Percentiles rank a stretch among this genome's conserved stretches.
phyloP scores from a whole-genome alignment of 2,797 vertebrate genomes.

The Tokudaia muenninki region DNA sequence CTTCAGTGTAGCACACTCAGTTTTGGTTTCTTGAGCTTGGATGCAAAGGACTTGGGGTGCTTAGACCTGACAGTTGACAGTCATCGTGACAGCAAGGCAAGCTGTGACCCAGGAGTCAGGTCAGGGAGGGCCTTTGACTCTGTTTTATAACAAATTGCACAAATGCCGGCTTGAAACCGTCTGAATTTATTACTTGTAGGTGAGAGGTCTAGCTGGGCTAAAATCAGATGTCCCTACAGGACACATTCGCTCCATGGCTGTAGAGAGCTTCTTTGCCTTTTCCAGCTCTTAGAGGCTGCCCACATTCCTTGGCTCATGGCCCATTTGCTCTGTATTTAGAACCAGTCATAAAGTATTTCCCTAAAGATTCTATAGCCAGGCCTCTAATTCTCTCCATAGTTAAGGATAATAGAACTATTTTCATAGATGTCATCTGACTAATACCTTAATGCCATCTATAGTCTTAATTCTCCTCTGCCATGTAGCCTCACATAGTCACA shows the following conservation, averaged over 20 bases:
- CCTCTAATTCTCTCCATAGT: neutral
- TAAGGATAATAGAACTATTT: neutral
- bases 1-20: neutral
- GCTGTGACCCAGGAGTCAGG: neutral
- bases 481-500: neutral
- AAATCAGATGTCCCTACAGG: neutral
- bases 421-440: constrained; percentile 1
- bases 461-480: neutral
- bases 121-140: neutral
- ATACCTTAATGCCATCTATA: neutral
- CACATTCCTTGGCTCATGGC: constrained; percentile 2
- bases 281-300: constrained; percentile 1
- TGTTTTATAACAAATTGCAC: constrained; percentile 25
- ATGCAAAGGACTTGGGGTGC: neutral
- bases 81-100: neutral
- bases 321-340: constrained; percentile 31
- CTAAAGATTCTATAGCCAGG: neutral
- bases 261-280: neutral
- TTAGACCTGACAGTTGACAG: neutral
- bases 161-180: neutral
- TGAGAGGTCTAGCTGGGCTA: neutral
- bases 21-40: neutral
- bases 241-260: neutral
- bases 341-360: neutral
- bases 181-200: neutral